Conservation (phyloP, 2,888 invertebrate species). For the Eupithecia vulgata region DNA sequence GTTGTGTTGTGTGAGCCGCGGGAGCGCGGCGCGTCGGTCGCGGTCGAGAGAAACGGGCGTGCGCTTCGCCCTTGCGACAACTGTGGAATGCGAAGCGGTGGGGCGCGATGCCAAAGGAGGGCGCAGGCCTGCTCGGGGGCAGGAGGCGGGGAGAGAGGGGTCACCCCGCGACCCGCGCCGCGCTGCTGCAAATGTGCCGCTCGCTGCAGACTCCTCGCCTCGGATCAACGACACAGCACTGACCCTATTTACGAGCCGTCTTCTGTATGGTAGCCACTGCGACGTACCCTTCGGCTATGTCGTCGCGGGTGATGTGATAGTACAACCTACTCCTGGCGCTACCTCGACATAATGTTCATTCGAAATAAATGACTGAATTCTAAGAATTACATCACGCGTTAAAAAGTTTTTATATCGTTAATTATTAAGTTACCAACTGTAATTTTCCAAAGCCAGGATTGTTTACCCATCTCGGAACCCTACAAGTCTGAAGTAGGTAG, state of each 20-base stretch:
- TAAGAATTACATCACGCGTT: background rate
- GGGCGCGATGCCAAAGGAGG: slow-evolving; percentile 55
- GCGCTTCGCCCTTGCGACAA: slow-evolving; percentile 78
- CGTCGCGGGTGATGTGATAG: slow-evolving; percentile 43
- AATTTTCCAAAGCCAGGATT: background rate
- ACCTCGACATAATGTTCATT: slow-evolving; percentile 25
- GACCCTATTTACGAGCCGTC: slow-evolving; percentile 77
- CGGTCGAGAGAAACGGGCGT: slow-evolving; percentile 68
- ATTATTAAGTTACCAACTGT: background rate
- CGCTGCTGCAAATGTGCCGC: slow-evolving; percentile 37
- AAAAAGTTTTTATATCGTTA: background rate
- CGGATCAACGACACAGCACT: slow-evolving; percentile 80
- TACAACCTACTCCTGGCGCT: slow-evolving; percentile 27
- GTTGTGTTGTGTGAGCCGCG: slow-evolving; percentile 81
- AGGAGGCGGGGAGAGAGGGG: slow-evolving; percentile 44
- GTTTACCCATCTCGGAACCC: background rate
- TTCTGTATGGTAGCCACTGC: slow-evolving; percentile 71
- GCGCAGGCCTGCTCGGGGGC: slow-evolving; percentile 50
- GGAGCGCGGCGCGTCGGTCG: slow-evolving; percentile 80
- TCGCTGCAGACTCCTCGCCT: slow-evolving; percentile 59
- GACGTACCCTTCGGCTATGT: slow-evolving; percentile 72
- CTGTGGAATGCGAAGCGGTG: slow-evolving; percentile 71
- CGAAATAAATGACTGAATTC: slow-evolving; percentile 16
- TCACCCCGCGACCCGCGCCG: slow-evolving; percentile 42
- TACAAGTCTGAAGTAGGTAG: background rate